Base-by-base conservation (phyloP, 2,888 invertebrate species). In the Coelopa pilipes region DNA sequence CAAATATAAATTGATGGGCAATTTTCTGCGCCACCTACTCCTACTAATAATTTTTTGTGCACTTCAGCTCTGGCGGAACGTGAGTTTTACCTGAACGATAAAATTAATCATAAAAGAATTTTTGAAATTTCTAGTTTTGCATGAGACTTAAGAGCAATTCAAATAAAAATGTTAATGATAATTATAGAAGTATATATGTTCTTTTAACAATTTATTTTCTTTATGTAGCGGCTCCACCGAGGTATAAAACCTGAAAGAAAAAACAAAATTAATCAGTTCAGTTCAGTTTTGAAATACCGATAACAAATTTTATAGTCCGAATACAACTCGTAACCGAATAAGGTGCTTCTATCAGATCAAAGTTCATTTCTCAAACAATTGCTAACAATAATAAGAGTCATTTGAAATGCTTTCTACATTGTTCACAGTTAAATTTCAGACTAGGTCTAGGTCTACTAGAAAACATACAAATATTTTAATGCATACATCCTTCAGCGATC, bases 111-210 rank as follows among this genome's bases (percentile, higher is more conserved):
- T 59, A 47, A 60, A 21, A 21, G 49, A 70, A 62, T 49, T 70
- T 60, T 62, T 70, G 46, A 62, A 70, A 70, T 49, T 60, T 70
- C 62, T 70, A 70, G 70, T 50, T 70, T 70, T 70, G 63, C 63
- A 63, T 63, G 62, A 50, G 62, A 66, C 17, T 66, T 47, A 47
- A 47, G 17, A 13, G 5, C 53, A 53, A n/a, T 9, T 53, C 13
- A 15, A 15, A 15, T n/a, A 53, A 53, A 53, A 53, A 53, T 13
- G 3, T 53, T 3, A 7, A 53, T 15, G 53, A 15, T 59, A 59
- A 17, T 59, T 59, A 11, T 13, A 53, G 3, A 13, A 53, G 15
- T 59, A 47, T 46, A 17, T 17, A 65, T 34, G 34, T 34, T 34
- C n/a, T 65, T 45, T 45, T 63, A 15, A 7, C 46, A 65, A 47